Evolutionary conservation across 2,797 vertebrate genomes (phyloP).

Genomic region (Sciaenops ocellatus): DNA sequence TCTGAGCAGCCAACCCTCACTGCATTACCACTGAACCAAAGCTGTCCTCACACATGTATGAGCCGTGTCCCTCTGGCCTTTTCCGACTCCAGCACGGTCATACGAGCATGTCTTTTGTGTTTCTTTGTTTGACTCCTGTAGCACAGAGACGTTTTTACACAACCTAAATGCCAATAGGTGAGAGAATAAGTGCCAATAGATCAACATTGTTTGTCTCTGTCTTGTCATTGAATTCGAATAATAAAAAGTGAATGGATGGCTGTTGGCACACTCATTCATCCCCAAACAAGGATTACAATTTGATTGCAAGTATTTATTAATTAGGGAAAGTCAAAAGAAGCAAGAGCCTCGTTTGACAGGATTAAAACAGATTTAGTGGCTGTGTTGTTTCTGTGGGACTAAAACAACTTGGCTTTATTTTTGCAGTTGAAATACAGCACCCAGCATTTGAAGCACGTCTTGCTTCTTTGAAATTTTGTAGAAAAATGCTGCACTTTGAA

Average conservation of each 20-base stretch:
- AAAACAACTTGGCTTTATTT: slow-evolving; percentile 34
- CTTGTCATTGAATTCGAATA: slow-evolving; percentile 40
- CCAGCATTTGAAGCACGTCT: background rate
- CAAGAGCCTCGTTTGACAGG: slow-evolving; percentile 53
- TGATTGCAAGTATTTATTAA: slow-evolving; percentile 71
- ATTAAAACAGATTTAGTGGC: slow-evolving; percentile 73
- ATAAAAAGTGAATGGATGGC: slow-evolving; percentile 36
- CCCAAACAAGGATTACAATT: slow-evolving; percentile 67
- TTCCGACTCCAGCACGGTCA: background rate
- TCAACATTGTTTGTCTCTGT: slow-evolving; percentile 5
- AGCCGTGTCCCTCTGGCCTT: background rate
- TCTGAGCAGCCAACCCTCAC: background rate
- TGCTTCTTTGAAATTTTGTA: background rate
- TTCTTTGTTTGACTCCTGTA: background rate
- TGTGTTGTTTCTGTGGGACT: slow-evolving; percentile 50
- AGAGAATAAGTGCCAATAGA: background rate
- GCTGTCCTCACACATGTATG: background rate
- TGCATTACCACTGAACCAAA: slow-evolving; percentile 23
- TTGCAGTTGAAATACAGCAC: slow-evolving; percentile 1
- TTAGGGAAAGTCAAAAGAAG: slow-evolving; percentile 61
- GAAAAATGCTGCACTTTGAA: background rate
- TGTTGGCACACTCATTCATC: slow-evolving; percentile 25
- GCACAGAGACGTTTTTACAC: background rate
- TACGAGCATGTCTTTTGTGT: slow-evolving; percentile 5
- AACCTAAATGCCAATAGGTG: background rate